Percentiles rank a stretch among this genome's conserved stretches.
Conservation (phyloP, 2,113 vertebrate species). For the Thunnus thynnus region DNA sequence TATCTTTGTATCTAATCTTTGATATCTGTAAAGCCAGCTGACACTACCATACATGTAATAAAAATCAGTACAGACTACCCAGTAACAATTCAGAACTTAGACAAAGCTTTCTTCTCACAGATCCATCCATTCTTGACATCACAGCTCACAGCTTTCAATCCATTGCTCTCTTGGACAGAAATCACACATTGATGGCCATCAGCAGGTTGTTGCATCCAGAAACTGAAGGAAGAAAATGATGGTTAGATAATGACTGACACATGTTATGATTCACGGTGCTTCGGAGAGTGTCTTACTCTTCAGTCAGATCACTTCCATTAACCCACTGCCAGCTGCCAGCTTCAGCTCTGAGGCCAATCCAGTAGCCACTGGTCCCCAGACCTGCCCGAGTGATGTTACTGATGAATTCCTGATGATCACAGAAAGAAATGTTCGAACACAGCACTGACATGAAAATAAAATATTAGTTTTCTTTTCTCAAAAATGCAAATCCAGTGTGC, state of each 20-base stretch:
- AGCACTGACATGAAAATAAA: no score
- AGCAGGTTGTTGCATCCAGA: background rate
- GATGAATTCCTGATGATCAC: slow-evolving; percentile 9
- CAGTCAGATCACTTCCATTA: background rate
- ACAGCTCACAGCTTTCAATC: slow-evolving; percentile 23
- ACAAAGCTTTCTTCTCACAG: background rate
- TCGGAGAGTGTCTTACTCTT: background rate
- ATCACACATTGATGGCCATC: fast-evolving
- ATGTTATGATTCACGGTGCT: no score
- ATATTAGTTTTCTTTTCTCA: no score
- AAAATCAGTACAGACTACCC: no score
- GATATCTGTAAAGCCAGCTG: no score
- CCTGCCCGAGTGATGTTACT: background rate
- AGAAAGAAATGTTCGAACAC: no score
- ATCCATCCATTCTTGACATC: background rate
- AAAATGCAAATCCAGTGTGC: no score
- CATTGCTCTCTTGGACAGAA: background rate
- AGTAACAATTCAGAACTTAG: no score
- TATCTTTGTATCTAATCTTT: no score
- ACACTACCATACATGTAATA: no score
- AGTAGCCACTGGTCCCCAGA: background rate
- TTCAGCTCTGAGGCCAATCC: slow-evolving; percentile 8
- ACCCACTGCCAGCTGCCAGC: slow-evolving; percentile 2
- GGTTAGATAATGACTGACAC: background rate
- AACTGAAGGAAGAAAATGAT: fast-evolving